A percentile compares a stretch with the other conserved stretches of the same genome.
Conservation (phyloP, 2,888 invertebrate species). For the Coelopa pilipes region DNA sequence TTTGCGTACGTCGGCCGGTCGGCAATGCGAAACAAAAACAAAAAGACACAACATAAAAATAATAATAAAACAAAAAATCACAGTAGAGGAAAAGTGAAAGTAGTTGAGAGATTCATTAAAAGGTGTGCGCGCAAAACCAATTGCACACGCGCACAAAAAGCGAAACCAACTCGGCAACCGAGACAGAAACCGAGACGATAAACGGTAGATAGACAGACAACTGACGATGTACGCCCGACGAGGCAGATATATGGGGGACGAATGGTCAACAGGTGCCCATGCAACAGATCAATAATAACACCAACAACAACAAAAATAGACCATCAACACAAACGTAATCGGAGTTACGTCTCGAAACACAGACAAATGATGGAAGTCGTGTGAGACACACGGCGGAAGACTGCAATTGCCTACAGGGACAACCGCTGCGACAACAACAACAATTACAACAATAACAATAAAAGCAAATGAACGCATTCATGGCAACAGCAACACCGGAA, state of each 20-base stretch:
- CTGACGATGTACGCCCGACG: not conserved
- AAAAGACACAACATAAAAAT: not conserved
- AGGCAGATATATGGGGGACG: not conserved
- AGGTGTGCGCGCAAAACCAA: not conserved
- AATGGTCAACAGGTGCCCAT: conserved; percentile 1
- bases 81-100: not conserved
- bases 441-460: not conserved
- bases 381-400: no score
- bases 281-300: not conserved
- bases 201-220: not conserved
- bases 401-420: no score
- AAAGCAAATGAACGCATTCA: no score
- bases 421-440: no score
- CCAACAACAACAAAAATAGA: no score
- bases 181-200: not conserved
- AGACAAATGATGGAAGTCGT: no score
- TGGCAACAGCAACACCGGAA: conserved; percentile 1
- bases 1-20: not conserved
- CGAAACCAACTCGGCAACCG: not conserved
- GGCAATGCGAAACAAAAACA: not conserved
- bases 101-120: not conserved
- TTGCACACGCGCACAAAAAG: not conserved
- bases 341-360: no score
- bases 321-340: no score
- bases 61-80: not conserved